phyloP scores from a whole-genome alignment of 2,113 vertebrate species.

The Willisornis vidua region DNA sequence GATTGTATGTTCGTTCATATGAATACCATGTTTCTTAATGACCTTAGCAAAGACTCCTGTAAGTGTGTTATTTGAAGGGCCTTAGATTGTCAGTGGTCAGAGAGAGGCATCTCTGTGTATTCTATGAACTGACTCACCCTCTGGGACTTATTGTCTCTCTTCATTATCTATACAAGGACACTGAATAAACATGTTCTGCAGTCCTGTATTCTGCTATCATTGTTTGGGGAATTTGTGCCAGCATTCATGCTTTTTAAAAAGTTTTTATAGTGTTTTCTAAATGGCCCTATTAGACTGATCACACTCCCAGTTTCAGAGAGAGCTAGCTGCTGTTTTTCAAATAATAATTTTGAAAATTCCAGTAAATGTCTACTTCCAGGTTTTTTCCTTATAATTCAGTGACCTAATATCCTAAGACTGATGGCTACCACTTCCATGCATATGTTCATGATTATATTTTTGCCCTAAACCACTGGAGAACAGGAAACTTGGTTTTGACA shows the following conservation, averaged over 20 bases:
- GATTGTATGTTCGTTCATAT: neutral
- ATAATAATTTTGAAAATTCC: slow-evolving; percentile 21
- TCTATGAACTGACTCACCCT: neutral
- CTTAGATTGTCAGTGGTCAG: neutral
- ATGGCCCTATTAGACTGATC: neutral
- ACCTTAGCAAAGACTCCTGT: neutral
- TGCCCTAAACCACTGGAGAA: slow-evolving; percentile 27
- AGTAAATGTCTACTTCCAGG: neutral
- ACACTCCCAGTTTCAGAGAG: neutral
- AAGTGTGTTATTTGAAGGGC: neutral
- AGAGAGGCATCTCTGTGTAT: neutral
- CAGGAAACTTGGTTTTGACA: slow-evolving; percentile 55
- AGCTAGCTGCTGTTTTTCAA: slow-evolving; percentile 14
- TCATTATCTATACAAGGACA: fast-evolving
- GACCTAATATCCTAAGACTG: slow-evolving; percentile 46
- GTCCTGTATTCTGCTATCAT: neutral
- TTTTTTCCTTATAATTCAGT: neutral
- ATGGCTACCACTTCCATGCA: slow-evolving; percentile 36
- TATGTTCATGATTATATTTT: slow-evolving; percentile 39
- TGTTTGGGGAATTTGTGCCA: neutral
- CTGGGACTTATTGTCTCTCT: neutral
- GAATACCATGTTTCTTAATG: neutral
- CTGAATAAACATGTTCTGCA: neutral
- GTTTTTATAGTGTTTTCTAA: neutral
- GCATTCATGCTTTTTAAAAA: neutral